Evolutionary conservation across 1,140 invertebrate species (phyloP).

Genomic region (Drosophila ficusphila): DNA sequence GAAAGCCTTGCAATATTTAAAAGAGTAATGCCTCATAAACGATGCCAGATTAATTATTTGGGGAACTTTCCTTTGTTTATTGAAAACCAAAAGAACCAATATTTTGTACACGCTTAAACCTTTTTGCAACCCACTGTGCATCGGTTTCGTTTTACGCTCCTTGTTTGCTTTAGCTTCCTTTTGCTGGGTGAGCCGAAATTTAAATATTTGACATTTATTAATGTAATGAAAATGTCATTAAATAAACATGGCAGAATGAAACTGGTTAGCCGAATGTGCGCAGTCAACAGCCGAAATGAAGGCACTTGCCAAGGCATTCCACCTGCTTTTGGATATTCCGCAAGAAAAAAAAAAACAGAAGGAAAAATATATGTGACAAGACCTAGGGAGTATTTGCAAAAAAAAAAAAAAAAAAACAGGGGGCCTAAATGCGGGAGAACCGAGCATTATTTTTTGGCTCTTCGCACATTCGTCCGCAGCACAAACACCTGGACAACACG

Average conservation of each 20-base stretch:
- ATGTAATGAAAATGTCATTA: slow-evolving; percentile 78
- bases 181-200: slow-evolving; percentile 67
- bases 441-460: slow-evolving; percentile 24
- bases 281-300: slow-evolving; percentile 34
- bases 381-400: slow-evolving; percentile 31
- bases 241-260: slow-evolving; percentile 71
- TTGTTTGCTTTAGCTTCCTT: slow-evolving; percentile 31
- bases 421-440: not conserved
- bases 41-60: too few relatives aligned
- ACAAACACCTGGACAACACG: slow-evolving; percentile 79
- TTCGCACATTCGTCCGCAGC: slow-evolving; percentile 49
- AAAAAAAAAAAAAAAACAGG: too few relatives aligned
- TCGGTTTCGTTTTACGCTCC: slow-evolving; percentile 17
- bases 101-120: not conserved
- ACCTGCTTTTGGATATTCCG: slow-evolving; percentile 13
- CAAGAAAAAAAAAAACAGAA: not conserved
- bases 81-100: not conserved
- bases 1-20: too few relatives aligned
- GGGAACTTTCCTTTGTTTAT: too few relatives aligned
- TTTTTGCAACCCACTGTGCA: slow-evolving; percentile 31
- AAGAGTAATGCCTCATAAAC: too few relatives aligned
- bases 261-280: slow-evolving; percentile 58
- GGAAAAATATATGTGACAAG: slow-evolving; percentile 37
- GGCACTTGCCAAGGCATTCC: slow-evolving; percentile 36
- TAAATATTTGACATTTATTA: slow-evolving; percentile 81